These are phyloP conservation scores for Phymatocera aterrima DNA, from an alignment of 2,888 invertebrate genomes.

Conservation along the genomic window DNA sequence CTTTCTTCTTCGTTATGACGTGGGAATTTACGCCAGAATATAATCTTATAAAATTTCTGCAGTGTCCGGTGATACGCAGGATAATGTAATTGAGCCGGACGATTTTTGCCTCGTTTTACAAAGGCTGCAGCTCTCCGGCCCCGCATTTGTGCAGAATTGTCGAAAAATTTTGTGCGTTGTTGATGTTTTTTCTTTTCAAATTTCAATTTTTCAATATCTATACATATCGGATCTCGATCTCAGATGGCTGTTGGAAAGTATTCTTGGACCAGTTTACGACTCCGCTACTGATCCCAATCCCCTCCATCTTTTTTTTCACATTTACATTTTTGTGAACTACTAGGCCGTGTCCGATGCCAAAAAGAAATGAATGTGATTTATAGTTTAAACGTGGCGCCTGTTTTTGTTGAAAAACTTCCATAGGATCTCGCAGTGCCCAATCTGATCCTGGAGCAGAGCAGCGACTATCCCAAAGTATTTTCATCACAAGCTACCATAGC, in stretches of 20 bases:
- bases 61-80: neutral
- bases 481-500: neutral
- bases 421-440: neutral
- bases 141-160: no score
- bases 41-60: neutral
- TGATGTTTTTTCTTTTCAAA: no score
- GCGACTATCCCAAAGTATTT: neutral
- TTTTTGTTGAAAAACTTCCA: neutral
- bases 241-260: neutral
- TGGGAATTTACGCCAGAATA: neutral
- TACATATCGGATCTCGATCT: no score
- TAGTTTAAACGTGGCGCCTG: constrained; percentile 1
- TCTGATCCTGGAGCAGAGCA: neutral
- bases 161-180: no score
- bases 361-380: constrained; percentile 9
- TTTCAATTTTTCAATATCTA: no score
- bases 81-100: neutral
- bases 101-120: neutral
- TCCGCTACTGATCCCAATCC: neutral
- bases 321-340: neutral
- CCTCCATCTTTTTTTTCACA: neutral
- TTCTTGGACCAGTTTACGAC: constrained; percentile 6
- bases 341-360: constrained; percentile 13
- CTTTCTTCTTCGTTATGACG: neutral
- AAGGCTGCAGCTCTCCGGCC: neutral